These are phyloP conservation scores for Arctocebus calabarensis DNA, from an alignment of 2,797 vertebrate species.

Conservation along the genomic window DNA sequence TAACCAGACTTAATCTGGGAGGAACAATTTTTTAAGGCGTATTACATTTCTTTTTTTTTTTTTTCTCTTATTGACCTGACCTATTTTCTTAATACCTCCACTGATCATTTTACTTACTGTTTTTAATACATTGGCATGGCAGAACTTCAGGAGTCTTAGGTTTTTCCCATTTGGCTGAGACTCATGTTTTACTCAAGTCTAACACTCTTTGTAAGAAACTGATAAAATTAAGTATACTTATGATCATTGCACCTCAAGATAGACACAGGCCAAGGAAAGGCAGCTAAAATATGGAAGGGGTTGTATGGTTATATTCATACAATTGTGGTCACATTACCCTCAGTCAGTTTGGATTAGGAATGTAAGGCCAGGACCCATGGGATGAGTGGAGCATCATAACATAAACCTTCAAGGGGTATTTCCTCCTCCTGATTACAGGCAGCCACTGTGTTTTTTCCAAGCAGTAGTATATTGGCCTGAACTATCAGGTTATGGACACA, in stretches of 20 bases:
- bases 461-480: background rate
- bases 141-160: background rate
- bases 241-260: background rate
- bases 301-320: background rate
- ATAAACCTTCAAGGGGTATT: background rate
- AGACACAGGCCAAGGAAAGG: constrained; percentile 42
- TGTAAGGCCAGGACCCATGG: background rate
- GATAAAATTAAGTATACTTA: constrained; percentile 35
- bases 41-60: constrained; percentile 3
- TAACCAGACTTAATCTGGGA: background rate
- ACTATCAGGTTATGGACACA: background rate
- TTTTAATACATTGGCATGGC: background rate
- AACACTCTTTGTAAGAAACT: background rate
- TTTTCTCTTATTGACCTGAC: background rate
- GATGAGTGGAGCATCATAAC: background rate
- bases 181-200: constrained; percentile 10
- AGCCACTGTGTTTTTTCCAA: background rate
- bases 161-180: constrained; percentile 35
- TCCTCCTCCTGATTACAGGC: background rate
- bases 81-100: constrained; percentile 23
- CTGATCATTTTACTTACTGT: background rate
- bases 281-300: background rate
- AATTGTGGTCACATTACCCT: constrained; percentile 45
- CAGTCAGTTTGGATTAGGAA: background rate
- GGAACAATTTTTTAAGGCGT: background rate